These are phyloP conservation scores for Aurelia aurita DNA, from an alignment of 30 jellyfish, hydroid and myxozoan species.

Conservation along the genomic window DNA sequence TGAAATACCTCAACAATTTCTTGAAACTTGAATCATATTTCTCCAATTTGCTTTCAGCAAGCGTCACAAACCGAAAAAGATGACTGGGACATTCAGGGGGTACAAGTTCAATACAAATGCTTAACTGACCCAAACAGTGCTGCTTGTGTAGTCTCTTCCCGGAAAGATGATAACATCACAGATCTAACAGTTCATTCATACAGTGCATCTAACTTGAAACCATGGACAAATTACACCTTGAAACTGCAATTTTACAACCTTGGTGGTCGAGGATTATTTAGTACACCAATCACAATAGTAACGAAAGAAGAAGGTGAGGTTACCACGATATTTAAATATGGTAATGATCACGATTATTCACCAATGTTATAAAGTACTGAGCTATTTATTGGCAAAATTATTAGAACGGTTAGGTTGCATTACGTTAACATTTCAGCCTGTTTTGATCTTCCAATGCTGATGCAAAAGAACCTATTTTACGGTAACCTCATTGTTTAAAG, in stretches of 20 bases:
- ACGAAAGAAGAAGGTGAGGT: background rate
- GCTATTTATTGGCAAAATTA: too few species aligned
- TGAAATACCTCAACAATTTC: too few species aligned
- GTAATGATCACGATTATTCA: too few species aligned
- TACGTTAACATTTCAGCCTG: too few species aligned
- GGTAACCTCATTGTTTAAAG: too few species aligned
- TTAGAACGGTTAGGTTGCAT: too few species aligned
- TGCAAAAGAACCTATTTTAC: too few species aligned
- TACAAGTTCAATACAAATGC: constrained; percentile 7
- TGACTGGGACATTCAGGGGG: constrained; percentile 44
- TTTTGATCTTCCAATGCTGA: too few species aligned
- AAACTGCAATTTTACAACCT: constrained; percentile 27
- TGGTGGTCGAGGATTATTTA: constrained; percentile 29
- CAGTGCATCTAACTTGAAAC: background rate
- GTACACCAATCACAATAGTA: background rate
- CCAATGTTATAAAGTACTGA: background rate
- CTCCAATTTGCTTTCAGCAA: constrained; percentile 7
- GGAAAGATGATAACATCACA: background rate
- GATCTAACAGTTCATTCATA: background rate
- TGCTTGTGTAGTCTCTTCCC: background rate
- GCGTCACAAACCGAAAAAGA: constrained; percentile 5
- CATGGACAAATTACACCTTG: constrained; percentile 49
- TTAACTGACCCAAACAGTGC: background rate
- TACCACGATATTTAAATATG: too few species aligned
- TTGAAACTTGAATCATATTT: background rate